These are phyloP conservation scores for Rhadina sibilatrix DNA, from an alignment of 2,113 vertebrate genomes.

Conservation along the genomic window DNA sequence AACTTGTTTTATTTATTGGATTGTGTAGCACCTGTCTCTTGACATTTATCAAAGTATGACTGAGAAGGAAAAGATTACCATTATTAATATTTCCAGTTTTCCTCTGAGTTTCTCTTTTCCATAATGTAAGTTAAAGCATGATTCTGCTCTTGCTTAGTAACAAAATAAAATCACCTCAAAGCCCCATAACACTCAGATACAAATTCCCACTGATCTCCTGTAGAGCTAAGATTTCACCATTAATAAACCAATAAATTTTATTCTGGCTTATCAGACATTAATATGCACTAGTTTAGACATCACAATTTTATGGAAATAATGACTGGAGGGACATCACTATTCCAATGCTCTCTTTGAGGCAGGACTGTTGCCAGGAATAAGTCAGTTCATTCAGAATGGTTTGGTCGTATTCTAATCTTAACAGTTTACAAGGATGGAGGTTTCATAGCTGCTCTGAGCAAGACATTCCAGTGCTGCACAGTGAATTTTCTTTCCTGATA, in stretches of 20 bases:
- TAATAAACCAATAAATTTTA: background rate
- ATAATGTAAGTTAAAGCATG: background rate
- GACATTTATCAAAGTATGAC: background rate
- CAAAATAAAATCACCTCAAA: background rate
- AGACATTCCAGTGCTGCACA: background rate
- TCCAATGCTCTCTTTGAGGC: background rate
- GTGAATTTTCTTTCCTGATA: background rate
- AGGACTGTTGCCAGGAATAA: background rate
- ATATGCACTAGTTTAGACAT: background rate
- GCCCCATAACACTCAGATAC: background rate
- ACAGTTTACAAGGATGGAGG: background rate
- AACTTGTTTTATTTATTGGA: background rate
- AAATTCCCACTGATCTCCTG: background rate
- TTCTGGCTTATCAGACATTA: background rate
- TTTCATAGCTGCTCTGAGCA: background rate
- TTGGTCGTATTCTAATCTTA: background rate
- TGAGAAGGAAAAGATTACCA: background rate
- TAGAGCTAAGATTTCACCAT: background rate
- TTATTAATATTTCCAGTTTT: background rate
- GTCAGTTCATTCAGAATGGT: fast-evolving
- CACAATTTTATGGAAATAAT: background rate
- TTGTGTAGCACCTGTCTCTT: background rate
- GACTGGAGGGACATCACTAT: background rate
- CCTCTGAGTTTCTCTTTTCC: background rate
- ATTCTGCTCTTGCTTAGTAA: background rate